A percentile compares a stretch with the other conserved stretches of the same genome.
These are phyloP conservation scores for Hydrochoerus hydrochaeris DNA, from an alignment of 2,113 vertebrate genomes.

Conservation along the genomic window DNA sequence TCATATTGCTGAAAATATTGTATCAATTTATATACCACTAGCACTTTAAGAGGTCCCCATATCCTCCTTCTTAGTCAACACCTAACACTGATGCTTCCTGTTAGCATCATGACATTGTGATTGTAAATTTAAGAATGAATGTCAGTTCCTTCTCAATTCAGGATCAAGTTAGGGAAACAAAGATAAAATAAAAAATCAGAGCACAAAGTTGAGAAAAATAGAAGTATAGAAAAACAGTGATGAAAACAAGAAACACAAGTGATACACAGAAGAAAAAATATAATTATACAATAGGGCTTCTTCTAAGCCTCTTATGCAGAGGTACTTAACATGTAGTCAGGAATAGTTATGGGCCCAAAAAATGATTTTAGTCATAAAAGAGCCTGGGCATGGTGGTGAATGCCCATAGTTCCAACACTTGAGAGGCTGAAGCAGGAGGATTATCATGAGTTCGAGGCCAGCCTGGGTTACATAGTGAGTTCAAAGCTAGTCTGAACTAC, in stretches of 20 bases:
- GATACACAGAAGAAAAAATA: conserved; percentile 22
- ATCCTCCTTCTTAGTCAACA: neutral
- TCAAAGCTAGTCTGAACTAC: neutral
- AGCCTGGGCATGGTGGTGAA: neutral
- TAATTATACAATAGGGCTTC: neutral
- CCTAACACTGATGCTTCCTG: neutral
- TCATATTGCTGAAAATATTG: conserved; percentile 17
- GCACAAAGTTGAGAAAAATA: neutral
- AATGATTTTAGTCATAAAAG: conserved; percentile 16
- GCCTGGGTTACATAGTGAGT: neutral
- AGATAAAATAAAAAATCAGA: neutral
- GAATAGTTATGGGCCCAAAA: neutral
- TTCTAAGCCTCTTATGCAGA: neutral
- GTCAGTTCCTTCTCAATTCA: conserved; percentile 9
- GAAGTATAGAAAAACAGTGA: neutral
- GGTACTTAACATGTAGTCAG: neutral
- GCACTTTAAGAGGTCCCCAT: neutral
- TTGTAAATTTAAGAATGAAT: conserved; percentile 9
- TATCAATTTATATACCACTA: neutral
- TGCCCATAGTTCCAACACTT: neutral
- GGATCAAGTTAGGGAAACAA: neutral
- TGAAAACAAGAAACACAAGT: neutral
- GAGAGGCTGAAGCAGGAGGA: neutral
- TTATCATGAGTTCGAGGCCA: neutral
- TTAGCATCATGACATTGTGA: neutral